Conservation (phyloP, 2,113 vertebrate genomes). For the Otus sunia region DNA sequence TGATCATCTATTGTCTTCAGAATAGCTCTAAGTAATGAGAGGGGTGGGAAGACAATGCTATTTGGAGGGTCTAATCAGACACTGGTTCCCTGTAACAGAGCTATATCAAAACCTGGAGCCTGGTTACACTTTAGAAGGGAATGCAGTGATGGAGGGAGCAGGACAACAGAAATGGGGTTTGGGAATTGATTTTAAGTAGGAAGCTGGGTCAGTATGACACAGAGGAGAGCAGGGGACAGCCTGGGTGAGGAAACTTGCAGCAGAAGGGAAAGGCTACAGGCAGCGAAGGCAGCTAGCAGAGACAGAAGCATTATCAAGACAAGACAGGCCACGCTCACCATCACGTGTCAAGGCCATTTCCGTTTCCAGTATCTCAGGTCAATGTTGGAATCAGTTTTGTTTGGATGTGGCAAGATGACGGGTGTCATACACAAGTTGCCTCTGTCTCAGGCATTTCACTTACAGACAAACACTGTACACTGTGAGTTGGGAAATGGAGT, state of each 20-base stretch:
- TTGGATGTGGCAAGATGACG: neutral
- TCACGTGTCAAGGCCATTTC: neutral
- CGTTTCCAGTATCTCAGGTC: neutral
- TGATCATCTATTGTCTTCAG: conserved; percentile 40
- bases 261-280: neutral
- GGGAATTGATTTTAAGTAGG: neutral
- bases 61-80: conserved; percentile 1
- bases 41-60: neutral
- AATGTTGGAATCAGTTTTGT: neutral
- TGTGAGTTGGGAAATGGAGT: neutral
- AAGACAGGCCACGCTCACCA: neutral
- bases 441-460: neutral
- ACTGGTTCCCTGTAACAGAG: neutral
- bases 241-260: neutral
- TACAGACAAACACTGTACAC: neutral
- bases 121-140: neutral
- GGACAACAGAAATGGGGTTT: neutral
- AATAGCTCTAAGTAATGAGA: conserved; percentile 20
- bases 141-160: neutral
- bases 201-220: neutral
- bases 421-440: neutral
- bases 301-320: neutral
- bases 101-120: neutral
- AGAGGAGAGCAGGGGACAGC: neutral
- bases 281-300: neutral